phyloP scores from a whole-genome alignment of 2,888 invertebrate species.

The Erebia palarica region DNA sequence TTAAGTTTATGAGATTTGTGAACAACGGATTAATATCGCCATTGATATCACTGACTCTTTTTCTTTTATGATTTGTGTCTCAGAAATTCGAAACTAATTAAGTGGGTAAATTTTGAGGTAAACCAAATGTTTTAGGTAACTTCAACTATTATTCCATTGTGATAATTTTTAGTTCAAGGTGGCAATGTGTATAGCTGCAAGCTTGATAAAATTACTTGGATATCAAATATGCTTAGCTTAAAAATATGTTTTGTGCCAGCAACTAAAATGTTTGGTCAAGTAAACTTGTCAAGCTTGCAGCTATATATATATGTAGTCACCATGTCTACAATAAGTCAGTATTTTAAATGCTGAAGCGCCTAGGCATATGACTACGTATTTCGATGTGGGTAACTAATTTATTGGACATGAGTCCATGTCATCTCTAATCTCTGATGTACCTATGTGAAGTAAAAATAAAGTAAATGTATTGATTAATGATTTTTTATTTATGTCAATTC shows the following conservation, averaged over 20 bases:
- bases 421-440: constrained; percentile 63
- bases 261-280: not conserved
- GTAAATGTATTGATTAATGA: constrained; percentile 59
- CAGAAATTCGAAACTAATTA: constrained; percentile 42
- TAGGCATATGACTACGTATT: constrained; percentile 52
- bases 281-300: not conserved
- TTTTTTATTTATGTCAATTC: constrained; percentile 40
- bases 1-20: not conserved
- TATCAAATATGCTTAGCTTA: too few species aligned
- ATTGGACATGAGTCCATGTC: constrained; percentile 67
- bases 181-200: not conserved
- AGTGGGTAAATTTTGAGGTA: constrained; percentile 58
- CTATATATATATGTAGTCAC: not conserved
- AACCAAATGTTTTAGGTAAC: constrained; percentile 75
- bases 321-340: constrained; percentile 60
- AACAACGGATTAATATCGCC: not conserved
- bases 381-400: constrained; percentile 67
- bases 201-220: not conserved
- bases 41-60: constrained; percentile 3
- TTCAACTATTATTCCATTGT: constrained; percentile 74
- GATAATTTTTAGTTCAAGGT: constrained; percentile 70
- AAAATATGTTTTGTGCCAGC: too few species aligned
- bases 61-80: constrained; percentile 37
- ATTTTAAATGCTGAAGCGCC: constrained; percentile 60
- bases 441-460: constrained; percentile 63